These are phyloP conservation scores for Chiloscyllium punctatum DNA, from an alignment of 2,797 vertebrate species.

Conservation along the genomic window DNA sequence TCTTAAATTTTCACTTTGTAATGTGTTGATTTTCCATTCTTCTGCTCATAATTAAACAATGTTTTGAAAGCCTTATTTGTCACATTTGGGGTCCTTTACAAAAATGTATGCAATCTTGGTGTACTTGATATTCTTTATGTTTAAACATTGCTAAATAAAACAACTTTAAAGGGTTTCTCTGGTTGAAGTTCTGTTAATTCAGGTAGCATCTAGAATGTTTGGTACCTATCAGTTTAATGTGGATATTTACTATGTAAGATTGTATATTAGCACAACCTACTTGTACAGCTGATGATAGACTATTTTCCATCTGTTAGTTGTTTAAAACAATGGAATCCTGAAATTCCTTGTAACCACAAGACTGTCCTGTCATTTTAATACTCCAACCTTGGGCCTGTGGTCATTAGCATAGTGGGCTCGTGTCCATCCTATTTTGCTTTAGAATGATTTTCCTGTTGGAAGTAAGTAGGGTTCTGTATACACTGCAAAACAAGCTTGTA, in stretches of 20 bases:
- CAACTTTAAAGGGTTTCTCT: neutral
- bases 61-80: neutral
- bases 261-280: neutral
- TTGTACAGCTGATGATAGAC: neutral
- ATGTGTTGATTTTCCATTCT: neutral
- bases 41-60: neutral
- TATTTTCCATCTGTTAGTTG: neutral
- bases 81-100: neutral
- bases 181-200: neutral
- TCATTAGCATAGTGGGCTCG: neutral
- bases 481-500: neutral
- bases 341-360: neutral
- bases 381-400: neutral
- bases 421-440: neutral
- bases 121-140: neutral
- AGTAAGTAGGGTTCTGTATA: neutral
- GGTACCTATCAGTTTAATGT: neutral
- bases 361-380: neutral
- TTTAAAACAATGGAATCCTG: neutral
- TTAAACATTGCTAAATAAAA: constrained; percentile 34
- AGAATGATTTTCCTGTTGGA: neutral
- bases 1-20: neutral
- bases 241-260: neutral
- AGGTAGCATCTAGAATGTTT: neutral
- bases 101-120: neutral